A percentile compares a stretch with the other conserved stretches of the same genome.
These are phyloP conservation scores for Delichon dasypus DNA, from an alignment of 2,797 vertebrate genomes.

Conservation along the genomic window DNA sequence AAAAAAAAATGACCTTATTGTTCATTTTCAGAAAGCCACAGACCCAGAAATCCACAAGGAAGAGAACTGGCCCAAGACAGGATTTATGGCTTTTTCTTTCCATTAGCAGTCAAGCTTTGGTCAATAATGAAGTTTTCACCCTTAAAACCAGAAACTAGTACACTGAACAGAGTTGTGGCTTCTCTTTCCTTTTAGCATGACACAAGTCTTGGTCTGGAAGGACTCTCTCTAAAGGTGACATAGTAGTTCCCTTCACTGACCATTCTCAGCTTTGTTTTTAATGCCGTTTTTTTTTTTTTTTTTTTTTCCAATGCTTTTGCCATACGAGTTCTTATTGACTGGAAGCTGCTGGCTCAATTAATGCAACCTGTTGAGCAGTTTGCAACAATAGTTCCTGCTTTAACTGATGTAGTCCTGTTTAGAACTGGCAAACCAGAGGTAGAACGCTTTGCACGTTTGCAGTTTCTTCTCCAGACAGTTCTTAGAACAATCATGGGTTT, in stretches of 20 bases:
- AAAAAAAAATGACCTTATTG: not conserved
- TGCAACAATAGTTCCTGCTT: not conserved
- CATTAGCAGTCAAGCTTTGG: not conserved
- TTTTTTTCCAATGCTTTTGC: not conserved
- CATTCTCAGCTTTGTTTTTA: constrained; percentile 5
- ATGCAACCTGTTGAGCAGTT: not conserved
- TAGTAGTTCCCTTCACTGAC: not conserved
- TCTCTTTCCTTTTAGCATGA: not conserved
- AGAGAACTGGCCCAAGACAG: not conserved
- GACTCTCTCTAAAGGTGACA: not conserved
- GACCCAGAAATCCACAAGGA: not conserved
- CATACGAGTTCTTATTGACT: not conserved
- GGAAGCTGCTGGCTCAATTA: not conserved
- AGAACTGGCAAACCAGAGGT: constrained; percentile 1
- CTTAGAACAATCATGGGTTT: not conserved
- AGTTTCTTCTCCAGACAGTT: constrained; percentile 27
- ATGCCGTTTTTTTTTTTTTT: not conserved
- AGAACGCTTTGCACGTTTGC: not conserved
- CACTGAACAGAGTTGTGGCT: not conserved
- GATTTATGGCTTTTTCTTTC: not conserved
- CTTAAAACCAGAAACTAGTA: not conserved
- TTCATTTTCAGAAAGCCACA: not conserved
- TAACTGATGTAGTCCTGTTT: not conserved
- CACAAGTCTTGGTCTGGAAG: not conserved
- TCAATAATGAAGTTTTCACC: not conserved